Evolutionary conservation across 2,113 vertebrate species (phyloP).

Genomic region (Oreocharis arfaki): DNA sequence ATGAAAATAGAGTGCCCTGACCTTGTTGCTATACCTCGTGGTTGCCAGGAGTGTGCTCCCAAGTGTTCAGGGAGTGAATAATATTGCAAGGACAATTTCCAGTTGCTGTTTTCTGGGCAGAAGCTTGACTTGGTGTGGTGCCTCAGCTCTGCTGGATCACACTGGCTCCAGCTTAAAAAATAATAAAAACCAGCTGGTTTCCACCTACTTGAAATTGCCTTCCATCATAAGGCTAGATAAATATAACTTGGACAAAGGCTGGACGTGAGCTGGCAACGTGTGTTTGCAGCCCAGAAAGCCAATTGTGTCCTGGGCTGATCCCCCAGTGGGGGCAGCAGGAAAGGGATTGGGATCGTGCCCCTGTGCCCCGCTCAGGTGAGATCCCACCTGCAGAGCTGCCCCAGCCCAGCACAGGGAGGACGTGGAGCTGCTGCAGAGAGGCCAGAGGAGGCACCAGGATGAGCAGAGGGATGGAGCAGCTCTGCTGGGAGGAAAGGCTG

Average conservation of each 20-base stretch:
- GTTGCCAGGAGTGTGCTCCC: not conserved
- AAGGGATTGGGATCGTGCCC: not conserved
- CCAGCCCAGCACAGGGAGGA: not conserved
- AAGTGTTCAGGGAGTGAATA: not conserved
- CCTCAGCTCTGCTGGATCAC: not conserved
- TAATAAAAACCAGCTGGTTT: not conserved
- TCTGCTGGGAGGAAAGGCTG: not conserved
- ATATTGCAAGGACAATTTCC: not conserved
- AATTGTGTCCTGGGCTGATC: not conserved
- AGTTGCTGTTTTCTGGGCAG: not conserved
- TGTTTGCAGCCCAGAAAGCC: not conserved
- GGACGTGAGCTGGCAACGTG: not conserved
- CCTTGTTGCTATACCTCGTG: not conserved
- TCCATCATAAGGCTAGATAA: not conserved
- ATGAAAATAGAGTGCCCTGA: not conserved
- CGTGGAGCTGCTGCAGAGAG: not conserved
- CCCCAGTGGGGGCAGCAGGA: rapidly evolving
- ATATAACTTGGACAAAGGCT: not conserved
- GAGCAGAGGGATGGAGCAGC: not conserved
- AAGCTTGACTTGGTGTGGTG: not conserved
- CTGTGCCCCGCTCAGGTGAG: not conserved
- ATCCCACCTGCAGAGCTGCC: not conserved
- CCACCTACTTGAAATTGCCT: not conserved
- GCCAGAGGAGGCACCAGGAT: not conserved
- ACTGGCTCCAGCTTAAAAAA: not conserved